Base-by-base conservation (phyloP, 37 sponge, comb jelly and placozoan genomes). In the Sycon ciliatum region DNA sequence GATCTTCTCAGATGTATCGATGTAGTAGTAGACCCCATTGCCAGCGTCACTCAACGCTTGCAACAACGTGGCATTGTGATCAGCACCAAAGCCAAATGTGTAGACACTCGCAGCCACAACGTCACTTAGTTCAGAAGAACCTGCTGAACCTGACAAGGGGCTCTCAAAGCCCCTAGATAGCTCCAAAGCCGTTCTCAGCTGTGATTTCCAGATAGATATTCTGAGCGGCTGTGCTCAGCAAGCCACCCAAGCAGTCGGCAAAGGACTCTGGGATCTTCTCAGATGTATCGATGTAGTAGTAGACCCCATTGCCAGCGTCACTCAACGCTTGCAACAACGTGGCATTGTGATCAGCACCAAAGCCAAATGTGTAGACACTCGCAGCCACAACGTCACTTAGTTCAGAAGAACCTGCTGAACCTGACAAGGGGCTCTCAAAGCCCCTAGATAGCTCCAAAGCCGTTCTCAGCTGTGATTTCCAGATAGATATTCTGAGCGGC, bases 201-300 rank as follows among this genome's bases (percentile, higher is more conserved):
- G 73, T 75, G 54, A 90, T 24, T 34, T 71, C 80, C 37, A 90
- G 71, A 40, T 83, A 69, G 32, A 90, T 78, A 56, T 90, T 90
- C 80, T 90, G 91, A 24, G 86, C 91, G 35, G 85, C 76, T 31
- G 84, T 84, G 76, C 86, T 85, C 46, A 90, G 73, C 42, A 90
- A 73, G 18, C 91, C 91, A 31, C 91, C 91, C 7, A 90, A 79
- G 57, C 91, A 90, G 76, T 90, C 91, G 39, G 91, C 91, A 83
- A 90, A 90, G 0, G 86, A 90, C 78, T 90, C 91, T 5, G 91
- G 83, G n/a, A n/a, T n/a, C n/a, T 90, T 90, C 57, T 90, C 91
- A 69, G 73, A 71, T 16, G 73, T 39, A 55, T 90, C 91, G 66
- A 90, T 90, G 76, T 66, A 90, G 57, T 84, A 90, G 67, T 90